Evolutionary conservation across 2,888 invertebrate genomes (phyloP), one percentile per base, ranked within the genome.

Genomic region (Plagodis dolabraria): DNA sequence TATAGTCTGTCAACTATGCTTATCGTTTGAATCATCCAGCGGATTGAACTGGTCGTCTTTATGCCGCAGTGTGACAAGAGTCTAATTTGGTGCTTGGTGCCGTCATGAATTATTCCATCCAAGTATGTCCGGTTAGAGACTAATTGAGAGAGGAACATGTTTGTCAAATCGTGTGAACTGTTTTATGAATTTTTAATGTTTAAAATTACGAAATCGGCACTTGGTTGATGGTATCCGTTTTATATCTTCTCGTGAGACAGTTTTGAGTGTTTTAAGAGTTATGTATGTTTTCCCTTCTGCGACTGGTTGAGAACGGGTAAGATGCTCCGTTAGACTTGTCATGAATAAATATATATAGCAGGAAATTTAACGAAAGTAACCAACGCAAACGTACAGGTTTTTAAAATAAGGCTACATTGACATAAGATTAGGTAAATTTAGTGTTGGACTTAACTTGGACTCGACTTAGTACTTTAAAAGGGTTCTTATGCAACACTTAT

Each of bases 41-140:
- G 22, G 47, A 53, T 34, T 36, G 22, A 52, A 65, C 56, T 52
- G 61, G 53, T 52, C 67, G 65, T 74, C 69, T 62, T 62, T 46
- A 65, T 63, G 53, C 70, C 64, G 68, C 71, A 71, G 72, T 77
- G 76, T 72, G 77, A 71, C 77, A 72, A 71, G 75, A 63, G 70
- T 77, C 72, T 76, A 77, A 79, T 79, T 76, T 79, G 72, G 75
- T 78, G 79, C 71, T 64, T 69, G 76, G 75, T 74, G 75, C 74
- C 78, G 77, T 86, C 86, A 89, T 89, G 89, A 89, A 89, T 90
- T 83, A 89, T 90, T 88, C 85, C 77, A 73, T 73, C 71, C 77
- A 65, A 68, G 75, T 77, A 79, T 83, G 84, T 86, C 87, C 85
- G 85, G 82, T 71, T 77, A 84, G 83, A 84, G 82, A 82, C 76